Evolutionary conservation across 2,113 vertebrate species (phyloP), one percentile per base, ranked within the genome.

Genomic region (Apteryx mantelli): DNA sequence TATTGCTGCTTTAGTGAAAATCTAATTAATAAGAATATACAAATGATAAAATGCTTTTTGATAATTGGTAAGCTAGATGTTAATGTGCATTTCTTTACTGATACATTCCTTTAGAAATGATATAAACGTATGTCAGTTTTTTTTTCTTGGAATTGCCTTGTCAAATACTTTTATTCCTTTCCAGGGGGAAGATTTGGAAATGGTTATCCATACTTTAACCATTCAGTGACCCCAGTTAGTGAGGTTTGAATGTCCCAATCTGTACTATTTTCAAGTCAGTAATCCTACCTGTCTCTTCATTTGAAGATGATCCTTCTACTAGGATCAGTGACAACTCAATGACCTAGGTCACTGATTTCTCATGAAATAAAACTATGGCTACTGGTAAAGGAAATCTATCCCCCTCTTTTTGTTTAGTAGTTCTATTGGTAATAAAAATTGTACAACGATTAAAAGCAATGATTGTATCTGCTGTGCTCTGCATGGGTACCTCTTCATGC

Each of bases 401-500:
- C 53, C 28, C 3, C 25, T 65, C 68, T 95, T 93, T 89, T 86
- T 93, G 70, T 89, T 92, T 77, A 78, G 81, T 32, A 78, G 55
- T 86, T 96, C 53, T 64, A 40, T 19, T 82, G 80, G 86, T 86
- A 96, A 96, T 92, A 94, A 95, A 95, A 96, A 77, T 70, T 93
- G 93, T 79, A 96, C 73, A 74, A 94, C 1, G 50, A 94, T 95
- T 95, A 96, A 97, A 96, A 95, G 95, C 88, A 93, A 94, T 48
- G 89, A 93, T 87, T 86, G 76, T 88, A 58, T 91, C 94, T 92
- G 75, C 80, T 80, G 61, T 65, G 83, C 92, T 96, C 65, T 95
- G 96, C 96, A 55, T 92, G 76, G 93, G 71, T 94, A 92, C 79
- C 56, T 87, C 88, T 68, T 97, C 97, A 95, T 95, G 95, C 96